A percentile compares a stretch with the other conserved stretches of the same genome.
phyloP scores from a whole-genome alignment of 1,140 invertebrate species.

The Hypsibius dujardini region DNA sequence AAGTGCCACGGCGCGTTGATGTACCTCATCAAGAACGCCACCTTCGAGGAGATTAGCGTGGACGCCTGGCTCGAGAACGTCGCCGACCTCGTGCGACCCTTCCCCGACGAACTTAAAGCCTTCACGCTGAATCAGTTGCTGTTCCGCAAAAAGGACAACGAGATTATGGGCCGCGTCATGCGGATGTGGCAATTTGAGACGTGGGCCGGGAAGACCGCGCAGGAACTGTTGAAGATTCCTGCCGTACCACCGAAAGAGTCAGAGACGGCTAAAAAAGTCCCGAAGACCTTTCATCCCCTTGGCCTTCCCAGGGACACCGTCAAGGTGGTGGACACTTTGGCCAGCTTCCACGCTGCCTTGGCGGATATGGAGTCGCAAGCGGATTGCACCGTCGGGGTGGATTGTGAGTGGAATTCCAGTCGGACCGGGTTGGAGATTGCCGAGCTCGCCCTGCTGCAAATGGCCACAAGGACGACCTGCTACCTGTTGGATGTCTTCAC shows the following conservation, averaged over 20 bases:
- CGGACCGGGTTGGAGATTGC: neutral
- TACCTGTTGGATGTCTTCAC: conserved; percentile 51
- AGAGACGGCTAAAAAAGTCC: no score
- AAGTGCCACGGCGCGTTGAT: neutral
- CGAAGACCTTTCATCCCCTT: neutral
- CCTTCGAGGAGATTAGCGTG: neutral
- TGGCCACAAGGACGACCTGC: conserved; percentile 45
- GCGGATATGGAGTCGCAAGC: neutral
- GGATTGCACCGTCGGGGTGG: neutral
- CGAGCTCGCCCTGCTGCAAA: conserved; percentile 48
- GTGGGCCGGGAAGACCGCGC: no score
- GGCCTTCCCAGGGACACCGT: neutral
- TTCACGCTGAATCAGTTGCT: neutral
- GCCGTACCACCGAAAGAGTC: no score
- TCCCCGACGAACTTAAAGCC: neutral
- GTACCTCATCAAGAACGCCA: neutral
- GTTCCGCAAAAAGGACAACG: no score
- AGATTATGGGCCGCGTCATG: no score
- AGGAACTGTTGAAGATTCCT: no score
- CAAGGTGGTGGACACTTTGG: neutral
- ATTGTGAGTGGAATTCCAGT: conserved; percentile 8
- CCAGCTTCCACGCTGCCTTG: neutral
- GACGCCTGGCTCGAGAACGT: conserved; percentile 6
- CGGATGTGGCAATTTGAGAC: no score
- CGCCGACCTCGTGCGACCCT: neutral